Evolutionary conservation across 2,113 vertebrate species (phyloP), one percentile per base, ranked within the genome.

Genomic region (Osmerus mordax): DNA sequence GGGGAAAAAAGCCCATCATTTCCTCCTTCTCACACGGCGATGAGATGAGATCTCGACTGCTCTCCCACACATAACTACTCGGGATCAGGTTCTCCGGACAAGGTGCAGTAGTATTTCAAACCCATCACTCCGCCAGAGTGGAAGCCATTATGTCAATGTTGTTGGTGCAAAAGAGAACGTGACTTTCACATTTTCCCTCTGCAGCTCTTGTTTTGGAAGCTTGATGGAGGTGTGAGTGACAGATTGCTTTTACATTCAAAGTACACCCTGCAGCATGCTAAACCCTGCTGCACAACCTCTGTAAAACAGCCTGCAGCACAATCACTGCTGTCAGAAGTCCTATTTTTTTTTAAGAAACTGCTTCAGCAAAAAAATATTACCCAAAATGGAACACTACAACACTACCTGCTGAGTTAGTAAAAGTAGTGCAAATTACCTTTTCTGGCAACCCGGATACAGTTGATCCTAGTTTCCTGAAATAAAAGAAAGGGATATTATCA

Each of bases 401-500:
- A 1, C 41, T 11, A 47, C 41, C 41, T 47, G 41, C 72, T 72
- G 72, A 73, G 75, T 25, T 55, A 68, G 41, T 15, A 62, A 70
- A 65, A 13, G 51, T 51, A 65, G 63, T 58, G 11, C 11, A 21
- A 62, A 87, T 94, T 92, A 99, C 97, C 96, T 95, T 99, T 99
- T 74, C 95, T 93, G 72, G 97, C 96, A 0, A 99, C 95, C 72
- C 94, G 93, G 67, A 98, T 88, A 28, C 97, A 99, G 86, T 97
- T 99, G 78, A 97, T 92, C 21, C 95, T 91, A 0, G 94, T 97
- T 85, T 98, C 97, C 97, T 99, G 81, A 0, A 29, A 72, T 47
- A 74, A 78, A 66, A 53, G 15, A 65, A 54, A 18, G 32, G 32
- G 63, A 64, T 66, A 1, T 53, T 11, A 28, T 25, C 23, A 61